Evolutionary conservation across 2,797 vertebrate species (phyloP), one percentile per base, ranked within the genome.

Genomic region (Pseudopleuronectes americanus): DNA sequence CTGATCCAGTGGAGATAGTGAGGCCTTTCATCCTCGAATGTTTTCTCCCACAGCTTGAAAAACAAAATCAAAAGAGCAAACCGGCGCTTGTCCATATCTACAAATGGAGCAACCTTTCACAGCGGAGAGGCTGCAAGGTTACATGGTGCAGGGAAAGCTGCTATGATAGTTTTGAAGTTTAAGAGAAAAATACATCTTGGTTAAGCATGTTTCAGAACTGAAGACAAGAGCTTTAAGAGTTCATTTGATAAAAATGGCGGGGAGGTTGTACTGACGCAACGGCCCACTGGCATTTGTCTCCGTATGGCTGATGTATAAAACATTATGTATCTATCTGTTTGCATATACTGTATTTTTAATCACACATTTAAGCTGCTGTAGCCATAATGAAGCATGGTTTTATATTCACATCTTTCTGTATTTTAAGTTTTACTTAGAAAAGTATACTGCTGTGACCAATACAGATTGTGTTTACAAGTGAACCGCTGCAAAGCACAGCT

Each of bases 1-100:
- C 83, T 84, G 90, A 92, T 92, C 48, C 85, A 68, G 58, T 64
- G 68, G 43, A 84, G 90, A 91, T 89, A 89, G 72, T 26, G 77
- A 70, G 72, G 80, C 63, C 80, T 90, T 85, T 89, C 79, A 89
- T 89, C 83, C 70, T 80, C 14, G 81, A 72, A 80, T 77, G 67
- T 80, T 84, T 77, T 68, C 77, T 86, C 72, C 77, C 38, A 59
- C 65, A 87, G 73, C 75, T 57, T 58, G 16, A 72, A 67, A 54
- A 57, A 36, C 26, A 56, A 72, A 84, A 84, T 75, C 60, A 72
- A 81, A 79, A 71, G 64, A 57, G 72, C 64, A 69, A 71, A 74
- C 53, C 53, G 60, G 26, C 22, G 17, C 83, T 71, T 56, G 79
- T 72, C 77, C 71, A 26, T 6, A 64, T 57, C 64, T 43, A 36